Conservation (phyloP, 2,888 invertebrate genomes). For the Acronicta aceris region DNA sequence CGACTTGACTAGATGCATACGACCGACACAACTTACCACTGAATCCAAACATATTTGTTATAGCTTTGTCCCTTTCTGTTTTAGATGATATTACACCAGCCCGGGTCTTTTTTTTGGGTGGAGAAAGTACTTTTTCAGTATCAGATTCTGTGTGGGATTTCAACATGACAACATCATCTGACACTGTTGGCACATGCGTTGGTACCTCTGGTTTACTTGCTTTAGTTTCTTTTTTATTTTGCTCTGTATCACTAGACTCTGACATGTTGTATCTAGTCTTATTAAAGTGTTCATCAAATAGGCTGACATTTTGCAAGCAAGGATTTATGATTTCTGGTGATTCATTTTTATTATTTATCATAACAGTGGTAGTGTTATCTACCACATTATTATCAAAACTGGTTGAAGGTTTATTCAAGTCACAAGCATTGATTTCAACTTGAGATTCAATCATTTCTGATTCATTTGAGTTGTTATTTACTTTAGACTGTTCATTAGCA, state of each 20-base stretch:
- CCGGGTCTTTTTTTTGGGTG: constrained; percentile 36
- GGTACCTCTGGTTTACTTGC: constrained; percentile 14
- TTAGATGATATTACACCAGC: constrained; percentile 43
- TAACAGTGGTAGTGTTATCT: constrained; percentile 12
- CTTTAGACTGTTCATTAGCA: constrained; percentile 3
- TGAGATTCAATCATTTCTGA: constrained; percentile 7
- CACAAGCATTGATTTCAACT: constrained; percentile 6
- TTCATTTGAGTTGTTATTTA: constrained; percentile 2
- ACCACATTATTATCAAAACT: constrained; percentile 21
- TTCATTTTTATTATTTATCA: constrained; percentile 11
- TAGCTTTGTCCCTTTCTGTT: constrained; percentile 65
- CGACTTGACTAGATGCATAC: constrained; percentile 25
- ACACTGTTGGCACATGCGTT: constrained; percentile 18
- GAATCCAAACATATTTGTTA: constrained; percentile 81
- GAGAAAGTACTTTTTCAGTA: constrained; percentile 33
- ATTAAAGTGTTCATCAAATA: constrained; percentile 74
- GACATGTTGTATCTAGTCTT: constrained; percentile 65
- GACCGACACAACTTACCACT: constrained; percentile 75
- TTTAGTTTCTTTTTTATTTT: constrained; percentile 37
- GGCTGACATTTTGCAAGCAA: constrained; percentile 77
- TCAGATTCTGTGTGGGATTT: constrained; percentile 72
- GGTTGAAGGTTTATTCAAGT: constrained; percentile 40
- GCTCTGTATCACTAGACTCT: constrained; percentile 63
- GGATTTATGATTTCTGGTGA: constrained; percentile 62
- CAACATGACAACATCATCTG: constrained; percentile 62